Base-by-base conservation (phyloP, 2,797 vertebrate species). In the Microhierax caerulescens region DNA sequence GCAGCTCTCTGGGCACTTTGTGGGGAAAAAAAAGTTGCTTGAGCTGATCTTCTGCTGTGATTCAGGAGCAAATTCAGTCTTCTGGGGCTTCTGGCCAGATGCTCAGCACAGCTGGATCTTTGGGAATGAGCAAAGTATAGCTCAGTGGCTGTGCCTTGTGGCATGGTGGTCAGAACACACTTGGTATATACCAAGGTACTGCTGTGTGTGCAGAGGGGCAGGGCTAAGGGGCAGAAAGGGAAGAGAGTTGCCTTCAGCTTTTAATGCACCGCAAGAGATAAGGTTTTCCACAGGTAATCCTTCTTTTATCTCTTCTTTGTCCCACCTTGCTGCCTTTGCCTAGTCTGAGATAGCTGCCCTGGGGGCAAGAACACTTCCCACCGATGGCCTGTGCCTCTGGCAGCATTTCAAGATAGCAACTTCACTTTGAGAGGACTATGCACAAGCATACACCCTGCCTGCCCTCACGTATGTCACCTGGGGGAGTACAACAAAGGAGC, bases 341-440 rank as follows among this genome's bases (percentile, higher is more conserved):
- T 53, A 48, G 43, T 76, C 53, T 75, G 54, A 90, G 57, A 89
- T 17, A 92, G 51, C 25, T 25, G 51, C 28, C 24, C 75, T 91
- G 22, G 69, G 45, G 68, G 53, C n/a, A 91, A 73, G 50, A 82
- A 41, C 30, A 20, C 13, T 79, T 90, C 28, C 10, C 30, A 73
- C 57, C 0, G 0, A 21, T 1, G 3, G 12, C 34, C 73, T 36
- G 16, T 68, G 59, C 43, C 23, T 65, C 67, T 74, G 41, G 30
- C 23, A 74, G 21, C 32, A 20, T 51, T 41, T 63, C 36, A 59
- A 92, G 32, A 21, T 2, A 37, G 22, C 50, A 30, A 20, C 18
- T 53, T 36, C 47, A 18, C 13, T 51, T 28, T 0, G 0, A 25
- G 14, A 73, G 16, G 22, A 2, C 0, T 5, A 32, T 4, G 4